Evolutionary conservation across 2,797 vertebrate species (phyloP).

Genomic region (Crypturellus tataupa): DNA sequence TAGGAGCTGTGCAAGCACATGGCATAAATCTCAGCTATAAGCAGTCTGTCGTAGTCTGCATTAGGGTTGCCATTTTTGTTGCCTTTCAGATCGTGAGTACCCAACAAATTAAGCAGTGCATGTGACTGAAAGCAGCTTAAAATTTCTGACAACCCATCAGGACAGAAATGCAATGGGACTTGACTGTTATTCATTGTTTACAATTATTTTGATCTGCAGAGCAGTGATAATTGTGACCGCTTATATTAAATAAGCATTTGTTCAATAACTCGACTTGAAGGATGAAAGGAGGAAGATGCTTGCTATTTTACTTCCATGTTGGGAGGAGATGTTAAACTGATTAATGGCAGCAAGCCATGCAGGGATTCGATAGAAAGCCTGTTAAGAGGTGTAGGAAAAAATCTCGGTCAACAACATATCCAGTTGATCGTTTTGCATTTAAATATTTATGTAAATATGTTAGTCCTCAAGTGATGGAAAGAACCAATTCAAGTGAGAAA

Average conservation of each 20-base stretch:
- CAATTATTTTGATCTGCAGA: conserved; percentile 19
- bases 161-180: background rate
- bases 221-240: conserved; percentile 6
- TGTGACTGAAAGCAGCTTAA: background rate
- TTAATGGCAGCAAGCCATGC: background rate
- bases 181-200: background rate
- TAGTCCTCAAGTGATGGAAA: background rate
- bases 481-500: background rate
- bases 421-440: background rate
- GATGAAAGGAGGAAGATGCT: background rate
- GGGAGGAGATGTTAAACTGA: background rate
- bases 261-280: background rate
- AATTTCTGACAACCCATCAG: background rate
- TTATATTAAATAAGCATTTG: conserved; percentile 27
- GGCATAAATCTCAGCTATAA: background rate
- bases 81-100: background rate
- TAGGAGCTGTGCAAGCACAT: background rate
- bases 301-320: background rate
- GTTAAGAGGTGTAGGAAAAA: background rate
- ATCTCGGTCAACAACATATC: background rate
- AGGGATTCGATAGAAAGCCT: background rate
- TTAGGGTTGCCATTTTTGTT: background rate
- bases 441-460: background rate
- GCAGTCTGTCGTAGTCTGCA: background rate
- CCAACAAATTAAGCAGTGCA: background rate